Evolutionary conservation across 2,113 vertebrate genomes (phyloP).

Genomic region (Zosterops lateralis): DNA sequence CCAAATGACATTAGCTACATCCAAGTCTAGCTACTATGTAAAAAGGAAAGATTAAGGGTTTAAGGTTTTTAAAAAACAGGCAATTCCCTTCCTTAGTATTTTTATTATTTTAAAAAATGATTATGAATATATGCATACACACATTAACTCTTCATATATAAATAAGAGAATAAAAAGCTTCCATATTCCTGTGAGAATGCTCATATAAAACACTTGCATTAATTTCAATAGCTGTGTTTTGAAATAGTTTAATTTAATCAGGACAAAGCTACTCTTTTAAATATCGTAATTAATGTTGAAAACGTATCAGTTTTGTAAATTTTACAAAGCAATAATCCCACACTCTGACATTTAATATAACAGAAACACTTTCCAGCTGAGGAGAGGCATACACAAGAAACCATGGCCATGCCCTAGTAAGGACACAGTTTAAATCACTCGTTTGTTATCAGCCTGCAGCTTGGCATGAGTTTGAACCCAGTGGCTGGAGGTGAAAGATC

Average conservation of each 20-base stretch:
- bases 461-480: conserved; percentile 23
- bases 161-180: background rate
- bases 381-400: background rate
- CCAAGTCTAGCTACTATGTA: background rate
- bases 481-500: conserved; percentile 44
- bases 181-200: background rate
- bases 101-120: background rate
- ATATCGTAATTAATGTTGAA: background rate
- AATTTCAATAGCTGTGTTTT: background rate
- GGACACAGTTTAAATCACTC: background rate
- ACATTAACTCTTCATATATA: background rate
- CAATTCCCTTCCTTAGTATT: background rate
- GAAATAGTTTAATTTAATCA: background rate
- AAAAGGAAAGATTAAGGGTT: conserved; percentile 8
- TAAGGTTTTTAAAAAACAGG: conserved; percentile 27
- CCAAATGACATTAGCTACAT: conserved; percentile 37
- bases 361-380: background rate
- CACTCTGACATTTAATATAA: background rate
- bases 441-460: conserved; percentile 14
- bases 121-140: background rate
- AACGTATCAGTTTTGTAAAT: background rate
- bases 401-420: background rate
- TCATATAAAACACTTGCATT: background rate
- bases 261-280: background rate
- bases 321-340: background rate